Evolutionary conservation across 2,797 vertebrate species (phyloP).

Genomic region (Sebastes minor): DNA sequence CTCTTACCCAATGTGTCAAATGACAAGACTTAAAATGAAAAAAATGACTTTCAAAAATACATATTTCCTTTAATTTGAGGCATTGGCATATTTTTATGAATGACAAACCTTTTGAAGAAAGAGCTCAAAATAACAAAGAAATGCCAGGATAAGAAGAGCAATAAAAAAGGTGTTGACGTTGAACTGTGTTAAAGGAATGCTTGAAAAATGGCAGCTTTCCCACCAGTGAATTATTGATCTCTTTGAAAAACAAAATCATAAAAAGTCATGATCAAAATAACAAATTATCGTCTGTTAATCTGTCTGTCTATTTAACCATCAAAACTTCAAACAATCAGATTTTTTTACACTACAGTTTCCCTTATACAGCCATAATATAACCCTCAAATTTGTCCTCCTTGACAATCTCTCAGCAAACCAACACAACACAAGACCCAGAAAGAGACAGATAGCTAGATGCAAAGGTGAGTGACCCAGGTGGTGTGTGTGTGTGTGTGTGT

Average conservation of each 20-base stretch:
- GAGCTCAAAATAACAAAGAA: background rate
- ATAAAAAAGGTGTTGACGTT: background rate
- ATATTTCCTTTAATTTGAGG: background rate
- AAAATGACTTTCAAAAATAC: background rate
- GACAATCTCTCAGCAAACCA: background rate
- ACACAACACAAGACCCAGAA: conserved; percentile 36
- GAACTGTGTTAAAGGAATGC: background rate
- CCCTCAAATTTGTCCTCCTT: background rate
- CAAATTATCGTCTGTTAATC: background rate
- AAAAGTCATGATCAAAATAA: background rate
- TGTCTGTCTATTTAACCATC: background rate
- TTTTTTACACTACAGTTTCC: background rate
- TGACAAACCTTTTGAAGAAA: background rate
- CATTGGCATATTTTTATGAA: background rate
- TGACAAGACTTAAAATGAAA: background rate
- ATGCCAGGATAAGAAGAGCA: background rate
- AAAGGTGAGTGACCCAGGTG: conserved; percentile 69
- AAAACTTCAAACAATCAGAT: background rate
- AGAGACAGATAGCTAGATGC: conserved; percentile 47
- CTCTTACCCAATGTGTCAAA: no score
- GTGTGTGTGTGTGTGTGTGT: conserved; percentile 5
- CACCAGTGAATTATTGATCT: background rate
- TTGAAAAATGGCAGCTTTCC: background rate
- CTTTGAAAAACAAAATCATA: background rate
- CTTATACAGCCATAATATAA: background rate